A percentile compares a stretch with the other conserved stretches of the same genome.
phyloP scores from a whole-genome alignment of 2,888 invertebrate species.

The Baronia brevicornis region DNA sequence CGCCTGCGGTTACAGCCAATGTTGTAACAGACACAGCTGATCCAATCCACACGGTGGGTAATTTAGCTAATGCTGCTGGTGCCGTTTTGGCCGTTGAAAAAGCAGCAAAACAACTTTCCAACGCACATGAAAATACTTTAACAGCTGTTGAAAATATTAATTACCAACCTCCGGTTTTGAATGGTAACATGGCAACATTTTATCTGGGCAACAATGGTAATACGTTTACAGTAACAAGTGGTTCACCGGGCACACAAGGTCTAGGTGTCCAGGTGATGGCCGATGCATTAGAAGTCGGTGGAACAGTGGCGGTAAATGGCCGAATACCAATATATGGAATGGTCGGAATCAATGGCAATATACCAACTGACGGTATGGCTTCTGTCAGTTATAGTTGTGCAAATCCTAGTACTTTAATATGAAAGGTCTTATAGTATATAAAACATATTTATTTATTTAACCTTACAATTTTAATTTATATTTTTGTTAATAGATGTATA shows the following conservation, averaged over 20 bases:
- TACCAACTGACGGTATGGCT: slow-evolving; percentile 41
- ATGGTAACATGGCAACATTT: slow-evolving; percentile 27
- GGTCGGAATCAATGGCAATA: slow-evolving; percentile 38
- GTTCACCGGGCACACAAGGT: slow-evolving; percentile 25
- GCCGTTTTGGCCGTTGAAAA: slow-evolving; percentile 11
- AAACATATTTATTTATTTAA: slow-evolving; percentile 14
- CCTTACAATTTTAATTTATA: slow-evolving; percentile 4
- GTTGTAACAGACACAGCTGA: no score
- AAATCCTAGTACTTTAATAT: slow-evolving; percentile 12
- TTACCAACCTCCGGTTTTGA: slow-evolving; percentile 20
- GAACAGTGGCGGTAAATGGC: slow-evolving; percentile 41
- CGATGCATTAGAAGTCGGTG: slow-evolving; percentile 45
- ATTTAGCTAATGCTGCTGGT: slow-evolving; percentile 10
- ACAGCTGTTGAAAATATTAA: slow-evolving; percentile 12
- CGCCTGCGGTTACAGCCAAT: slow-evolving; percentile 4
- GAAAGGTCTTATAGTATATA: neutral
- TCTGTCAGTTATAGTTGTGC: slow-evolving; percentile 36
- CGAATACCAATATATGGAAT: slow-evolving; percentile 44
- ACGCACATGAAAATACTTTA: slow-evolving; percentile 16
- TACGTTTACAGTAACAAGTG: slow-evolving; percentile 26
- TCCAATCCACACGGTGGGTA: no score
- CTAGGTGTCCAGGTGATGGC: slow-evolving; percentile 40
- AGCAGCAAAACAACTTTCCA: slow-evolving; percentile 2
- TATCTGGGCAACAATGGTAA: slow-evolving; percentile 25
- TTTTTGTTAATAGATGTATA: neutral